Percentiles rank a stretch among this genome's conserved stretches.
phyloP scores from a whole-genome alignment of 2,113 vertebrate genomes.

The Xenus cinereus region DNA sequence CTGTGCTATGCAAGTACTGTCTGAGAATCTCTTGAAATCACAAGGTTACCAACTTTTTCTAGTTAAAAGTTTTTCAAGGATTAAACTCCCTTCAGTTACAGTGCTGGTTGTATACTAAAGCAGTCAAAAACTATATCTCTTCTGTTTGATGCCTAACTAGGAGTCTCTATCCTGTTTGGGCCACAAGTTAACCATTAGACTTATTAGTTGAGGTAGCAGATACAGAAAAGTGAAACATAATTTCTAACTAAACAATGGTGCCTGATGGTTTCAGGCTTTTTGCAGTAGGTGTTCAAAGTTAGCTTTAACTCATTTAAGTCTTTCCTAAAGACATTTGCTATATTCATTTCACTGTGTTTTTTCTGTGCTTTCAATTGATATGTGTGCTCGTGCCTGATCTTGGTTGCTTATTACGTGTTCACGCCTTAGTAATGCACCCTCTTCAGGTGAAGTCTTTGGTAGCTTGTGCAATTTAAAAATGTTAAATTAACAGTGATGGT shows the following conservation, averaged over 20 bases:
- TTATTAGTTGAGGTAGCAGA: neutral
- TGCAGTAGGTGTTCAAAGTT: neutral
- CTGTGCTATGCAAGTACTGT: neutral
- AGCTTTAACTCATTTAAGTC: neutral
- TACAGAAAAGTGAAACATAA: neutral
- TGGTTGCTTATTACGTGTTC: neutral
- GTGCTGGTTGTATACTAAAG: neutral
- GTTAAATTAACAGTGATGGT: neutral
- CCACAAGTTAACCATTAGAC: neutral
- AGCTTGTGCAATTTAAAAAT: neutral
- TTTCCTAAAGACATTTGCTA: neutral
- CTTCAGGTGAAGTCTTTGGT: neutral
- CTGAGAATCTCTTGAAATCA: neutral
- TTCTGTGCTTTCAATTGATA: neutral
- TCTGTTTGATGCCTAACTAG: neutral
- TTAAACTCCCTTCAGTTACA: neutral
- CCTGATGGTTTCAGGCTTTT: neutral
- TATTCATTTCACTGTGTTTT: neutral
- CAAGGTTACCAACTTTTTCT: too few relatives aligned
- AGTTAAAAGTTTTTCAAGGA: too few relatives aligned
- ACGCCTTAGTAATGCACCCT: neutral
- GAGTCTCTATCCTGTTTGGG: neutral
- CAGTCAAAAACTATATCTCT: neutral
- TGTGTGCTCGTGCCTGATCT: neutral
- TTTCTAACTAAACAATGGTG: neutral